Conservation (phyloP, 2,888 invertebrate genomes). For the Amiota minor region DNA sequence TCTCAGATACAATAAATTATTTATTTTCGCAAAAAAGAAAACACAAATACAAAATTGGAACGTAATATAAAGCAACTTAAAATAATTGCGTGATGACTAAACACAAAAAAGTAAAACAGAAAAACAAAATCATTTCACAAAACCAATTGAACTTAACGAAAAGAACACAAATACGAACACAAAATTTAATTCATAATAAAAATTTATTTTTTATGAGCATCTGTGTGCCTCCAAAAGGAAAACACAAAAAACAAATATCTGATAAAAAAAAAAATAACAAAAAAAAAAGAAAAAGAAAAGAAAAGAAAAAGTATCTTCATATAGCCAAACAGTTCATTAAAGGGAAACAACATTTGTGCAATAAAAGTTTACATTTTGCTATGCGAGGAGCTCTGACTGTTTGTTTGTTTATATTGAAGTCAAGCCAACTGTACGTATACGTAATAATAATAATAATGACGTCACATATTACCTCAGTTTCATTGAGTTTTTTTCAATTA, state of each 20-base stretch:
- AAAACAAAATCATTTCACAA: no score
- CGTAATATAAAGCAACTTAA: background rate
- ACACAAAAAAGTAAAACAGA: background rate
- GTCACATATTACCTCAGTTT: slow-evolving; percentile 2
- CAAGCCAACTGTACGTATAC: background rate
- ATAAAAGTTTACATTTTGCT: background rate
- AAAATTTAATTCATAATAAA: background rate
- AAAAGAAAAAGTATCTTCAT: background rate
- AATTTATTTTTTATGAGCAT: slow-evolving; percentile 10
- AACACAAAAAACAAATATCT: slow-evolving; percentile 1
- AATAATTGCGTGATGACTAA: background rate
- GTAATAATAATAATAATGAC: slow-evolving; percentile 4
- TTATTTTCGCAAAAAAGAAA: no score
- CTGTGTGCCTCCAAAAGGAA: slow-evolving; percentile 2
- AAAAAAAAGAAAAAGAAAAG: background rate
- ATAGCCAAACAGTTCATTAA: slow-evolving; percentile 18
- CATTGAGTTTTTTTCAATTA: background rate
- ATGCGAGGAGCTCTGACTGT: background rate
- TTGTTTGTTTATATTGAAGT: background rate
- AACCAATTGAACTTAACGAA: no score
- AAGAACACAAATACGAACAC: no score
- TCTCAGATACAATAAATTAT: no score
- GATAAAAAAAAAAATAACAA: slow-evolving; percentile 7
- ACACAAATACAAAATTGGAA: no score
- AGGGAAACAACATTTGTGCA: background rate